These are phyloP conservation scores for Sarcophaga carnaria DNA, from an alignment of 2,888 invertebrate genomes.

Conservation along the genomic window DNA sequence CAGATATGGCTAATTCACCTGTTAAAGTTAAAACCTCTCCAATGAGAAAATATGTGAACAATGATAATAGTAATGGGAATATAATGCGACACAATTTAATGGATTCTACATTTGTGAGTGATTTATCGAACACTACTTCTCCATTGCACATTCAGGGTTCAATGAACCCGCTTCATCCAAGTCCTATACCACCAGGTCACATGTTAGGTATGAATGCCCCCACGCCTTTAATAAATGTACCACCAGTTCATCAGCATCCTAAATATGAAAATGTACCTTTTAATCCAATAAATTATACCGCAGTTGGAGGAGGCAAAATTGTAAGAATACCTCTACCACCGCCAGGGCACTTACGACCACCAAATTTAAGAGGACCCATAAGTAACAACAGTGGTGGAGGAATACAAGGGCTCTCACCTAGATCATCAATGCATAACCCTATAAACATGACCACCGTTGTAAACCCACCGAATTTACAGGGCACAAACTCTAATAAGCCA, in stretches of 20 bases:
- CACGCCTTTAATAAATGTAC: slow-evolving; percentile 49
- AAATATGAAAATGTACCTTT: slow-evolving; percentile 54
- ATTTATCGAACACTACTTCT: slow-evolving; percentile 55
- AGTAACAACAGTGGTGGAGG: slow-evolving; percentile 49
- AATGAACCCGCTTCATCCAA: slow-evolving; percentile 47
- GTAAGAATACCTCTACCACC: slow-evolving; percentile 58
- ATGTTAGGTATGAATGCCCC: slow-evolving; percentile 54
- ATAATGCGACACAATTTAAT: slow-evolving; percentile 54
- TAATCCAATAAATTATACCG: slow-evolving; percentile 42
- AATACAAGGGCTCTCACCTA: slow-evolving; percentile 57
- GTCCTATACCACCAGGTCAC: slow-evolving; percentile 57
- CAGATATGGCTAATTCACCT: slow-evolving; percentile 47
- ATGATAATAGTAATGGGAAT: slow-evolving; percentile 47
- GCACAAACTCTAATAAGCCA: slow-evolving; percentile 63
- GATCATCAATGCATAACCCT: slow-evolving; percentile 64
- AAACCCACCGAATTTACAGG: slow-evolving; percentile 69
- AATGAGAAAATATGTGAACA: slow-evolving; percentile 54
- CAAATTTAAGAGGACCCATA: slow-evolving; percentile 60
- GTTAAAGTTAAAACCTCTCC: slow-evolving; percentile 59
- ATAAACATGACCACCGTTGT: slow-evolving; percentile 66
- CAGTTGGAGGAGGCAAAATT: slow-evolving; percentile 48
- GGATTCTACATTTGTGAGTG: slow-evolving; percentile 50
- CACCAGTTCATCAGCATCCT: slow-evolving; percentile 52
- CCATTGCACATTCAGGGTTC: slow-evolving; percentile 59
- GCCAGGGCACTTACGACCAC: slow-evolving; percentile 43